Conservation (phyloP, 2,113 vertebrate species). For the Polypterus bichir region DNA sequence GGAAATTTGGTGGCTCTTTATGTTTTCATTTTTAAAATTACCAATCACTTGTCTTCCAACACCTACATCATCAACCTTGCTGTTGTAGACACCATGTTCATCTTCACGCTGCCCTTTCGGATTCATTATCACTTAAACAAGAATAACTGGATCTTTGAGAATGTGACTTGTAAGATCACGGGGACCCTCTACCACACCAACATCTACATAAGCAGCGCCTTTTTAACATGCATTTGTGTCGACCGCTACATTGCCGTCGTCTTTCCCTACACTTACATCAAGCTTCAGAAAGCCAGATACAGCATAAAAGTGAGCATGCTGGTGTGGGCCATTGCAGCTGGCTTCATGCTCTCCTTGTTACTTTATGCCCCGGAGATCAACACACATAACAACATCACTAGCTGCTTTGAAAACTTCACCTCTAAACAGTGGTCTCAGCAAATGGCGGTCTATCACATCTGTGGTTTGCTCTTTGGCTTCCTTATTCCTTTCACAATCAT, state of each 20-base stretch:
- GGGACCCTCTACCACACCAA: slow-evolving; percentile 51
- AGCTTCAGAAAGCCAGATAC: slow-evolving; percentile 18
- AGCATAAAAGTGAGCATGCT: not conserved
- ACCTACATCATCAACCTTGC: slow-evolving; percentile 61
- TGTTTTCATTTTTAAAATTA: slow-evolving; percentile 33
- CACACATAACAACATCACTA: fast-evolving
- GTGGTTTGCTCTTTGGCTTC: slow-evolving; percentile 45
- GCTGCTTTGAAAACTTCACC: slow-evolving; percentile 57
- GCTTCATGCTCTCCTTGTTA: slow-evolving; percentile 23
- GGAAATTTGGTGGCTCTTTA: slow-evolving; percentile 50
- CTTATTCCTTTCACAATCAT: slow-evolving; percentile 44
- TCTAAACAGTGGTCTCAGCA: slow-evolving; percentile 28
- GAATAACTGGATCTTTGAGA: slow-evolving; percentile 59
- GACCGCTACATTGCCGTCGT: slow-evolving; percentile 60
- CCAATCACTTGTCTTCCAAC: slow-evolving; percentile 32
- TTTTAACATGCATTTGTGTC: slow-evolving; percentile 57
- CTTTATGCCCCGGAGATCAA: slow-evolving; percentile 33
- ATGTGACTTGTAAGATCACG: slow-evolving; percentile 34
- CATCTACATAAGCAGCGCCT: slow-evolving; percentile 56
- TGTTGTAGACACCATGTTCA: slow-evolving; percentile 44
- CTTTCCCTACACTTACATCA: slow-evolving; percentile 51
- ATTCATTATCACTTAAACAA: slow-evolving; percentile 57
- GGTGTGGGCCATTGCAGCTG: slow-evolving; percentile 36
- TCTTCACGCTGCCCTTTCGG: slow-evolving; percentile 52
- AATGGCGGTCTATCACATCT: slow-evolving; percentile 29